Evolutionary conservation across 1,140 invertebrate genomes (phyloP).

Genomic region (Drosophila sechellia): DNA sequence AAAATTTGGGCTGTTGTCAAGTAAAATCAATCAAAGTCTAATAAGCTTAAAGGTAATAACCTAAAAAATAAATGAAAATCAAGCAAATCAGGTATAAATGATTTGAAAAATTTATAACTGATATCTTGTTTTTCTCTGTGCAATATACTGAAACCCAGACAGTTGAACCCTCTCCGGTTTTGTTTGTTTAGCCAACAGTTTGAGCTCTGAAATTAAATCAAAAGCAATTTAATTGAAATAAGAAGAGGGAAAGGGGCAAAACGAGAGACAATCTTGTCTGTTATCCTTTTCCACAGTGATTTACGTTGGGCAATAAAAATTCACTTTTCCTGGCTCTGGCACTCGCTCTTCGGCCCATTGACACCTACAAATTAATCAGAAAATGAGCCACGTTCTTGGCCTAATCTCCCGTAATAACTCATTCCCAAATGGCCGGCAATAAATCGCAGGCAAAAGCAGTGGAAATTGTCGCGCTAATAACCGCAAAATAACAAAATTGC

Average conservation of each 20-base stretch:
- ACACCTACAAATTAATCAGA: slow-evolving; percentile 76
- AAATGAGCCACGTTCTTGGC: slow-evolving; percentile 45
- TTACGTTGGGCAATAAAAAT: slow-evolving; percentile 73
- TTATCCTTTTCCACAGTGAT: slow-evolving; percentile 55
- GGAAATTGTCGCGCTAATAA: slow-evolving; percentile 65
- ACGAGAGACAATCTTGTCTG: not conserved
- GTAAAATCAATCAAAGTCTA: too few species aligned
- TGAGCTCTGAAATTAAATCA: slow-evolving; percentile 45
- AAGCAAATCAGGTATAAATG: too few species aligned
- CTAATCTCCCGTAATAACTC: slow-evolving; percentile 69
- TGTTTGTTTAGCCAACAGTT: slow-evolving; percentile 68
- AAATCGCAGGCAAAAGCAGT: slow-evolving; percentile 42
- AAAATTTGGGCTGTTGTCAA: not conserved
- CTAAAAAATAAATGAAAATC: too few species aligned
- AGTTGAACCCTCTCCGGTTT: slow-evolving; percentile 4
- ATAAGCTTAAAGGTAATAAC: too few species aligned
- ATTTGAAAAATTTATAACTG: too few species aligned
- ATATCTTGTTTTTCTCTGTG: not conserved
- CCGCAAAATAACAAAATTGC: slow-evolving; percentile 63
- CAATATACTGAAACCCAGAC: not conserved
- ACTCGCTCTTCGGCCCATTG: slow-evolving; percentile 37
- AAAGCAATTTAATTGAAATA: slow-evolving; percentile 73
- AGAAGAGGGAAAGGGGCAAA: slow-evolving; percentile 26
- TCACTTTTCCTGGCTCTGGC: slow-evolving; percentile 54
- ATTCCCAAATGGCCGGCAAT: slow-evolving; percentile 63